Conservation (phyloP, 2,113 vertebrate species). For the Trogon surrucura region DNA sequence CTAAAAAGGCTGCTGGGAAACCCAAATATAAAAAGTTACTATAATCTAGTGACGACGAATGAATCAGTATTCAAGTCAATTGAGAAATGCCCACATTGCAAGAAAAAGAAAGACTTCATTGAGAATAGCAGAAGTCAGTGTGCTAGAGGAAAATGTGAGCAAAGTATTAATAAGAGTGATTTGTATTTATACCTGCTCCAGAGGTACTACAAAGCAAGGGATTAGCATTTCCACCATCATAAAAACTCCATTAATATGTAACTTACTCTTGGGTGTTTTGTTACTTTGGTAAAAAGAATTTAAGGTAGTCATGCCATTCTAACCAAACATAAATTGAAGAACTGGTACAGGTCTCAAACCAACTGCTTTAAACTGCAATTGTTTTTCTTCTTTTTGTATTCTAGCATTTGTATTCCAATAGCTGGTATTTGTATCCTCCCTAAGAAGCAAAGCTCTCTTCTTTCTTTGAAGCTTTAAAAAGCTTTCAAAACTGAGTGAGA, state of each 20-base stretch:
- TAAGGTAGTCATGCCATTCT: background rate
- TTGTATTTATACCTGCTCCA: constrained; percentile 10
- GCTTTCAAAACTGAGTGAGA: background rate
- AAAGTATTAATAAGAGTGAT: background rate
- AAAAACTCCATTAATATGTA: constrained; percentile 29
- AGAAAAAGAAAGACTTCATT: constrained; percentile 55
- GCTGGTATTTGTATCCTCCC: background rate
- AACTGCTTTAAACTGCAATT: background rate
- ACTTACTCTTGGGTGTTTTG: background rate
- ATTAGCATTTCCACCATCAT: background rate
- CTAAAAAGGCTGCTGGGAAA: constrained; percentile 67
- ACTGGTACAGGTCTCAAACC: background rate
- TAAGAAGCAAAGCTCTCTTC: background rate
- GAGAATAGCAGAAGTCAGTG: constrained; percentile 27
- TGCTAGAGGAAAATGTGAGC: background rate
- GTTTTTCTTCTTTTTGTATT: background rate
- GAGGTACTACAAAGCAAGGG: background rate
- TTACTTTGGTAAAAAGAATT: constrained; percentile 14
- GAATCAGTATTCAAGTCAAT: constrained; percentile 71
- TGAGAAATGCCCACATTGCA: constrained; percentile 53
- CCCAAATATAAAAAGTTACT: constrained; percentile 70
- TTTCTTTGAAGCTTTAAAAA: constrained; percentile 7
- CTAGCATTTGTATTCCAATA: background rate
- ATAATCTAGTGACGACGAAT: constrained; percentile 77
- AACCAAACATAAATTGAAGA: background rate